Conservation (phyloP, 2,888 invertebrate genomes). For the Drosophila borealis region DNA sequence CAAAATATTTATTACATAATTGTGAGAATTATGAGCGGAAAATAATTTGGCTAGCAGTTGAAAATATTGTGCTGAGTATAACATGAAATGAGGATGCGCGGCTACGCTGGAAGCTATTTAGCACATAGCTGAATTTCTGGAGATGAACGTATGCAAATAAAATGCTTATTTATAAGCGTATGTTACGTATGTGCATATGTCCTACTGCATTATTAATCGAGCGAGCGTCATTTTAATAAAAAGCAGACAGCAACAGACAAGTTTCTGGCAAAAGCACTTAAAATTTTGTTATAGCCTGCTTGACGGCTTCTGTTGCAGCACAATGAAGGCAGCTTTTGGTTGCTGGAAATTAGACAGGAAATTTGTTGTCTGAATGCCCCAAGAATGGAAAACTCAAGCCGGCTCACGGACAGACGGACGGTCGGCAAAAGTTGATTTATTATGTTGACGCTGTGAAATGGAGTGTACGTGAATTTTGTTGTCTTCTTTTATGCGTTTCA, state of each 20-base stretch:
- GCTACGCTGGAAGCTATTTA: slow-evolving; percentile 4
- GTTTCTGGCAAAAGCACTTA: slow-evolving; percentile 43
- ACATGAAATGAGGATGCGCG: slow-evolving; percentile 9
- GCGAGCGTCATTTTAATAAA: slow-evolving; percentile 46
- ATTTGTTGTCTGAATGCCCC: slow-evolving; percentile 59
- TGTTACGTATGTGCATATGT: slow-evolving; percentile 12
- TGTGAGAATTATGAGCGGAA: slow-evolving; percentile 1
- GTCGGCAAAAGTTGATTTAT: slow-evolving; percentile 62
- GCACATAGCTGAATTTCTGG: slow-evolving; percentile 1
- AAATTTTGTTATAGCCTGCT: slow-evolving; percentile 44
- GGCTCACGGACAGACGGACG: slow-evolving; percentile 1
- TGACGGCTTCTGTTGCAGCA: slow-evolving; percentile 30
- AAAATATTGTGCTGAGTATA: neutral
- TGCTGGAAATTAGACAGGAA: slow-evolving; percentile 66
- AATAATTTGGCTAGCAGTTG: slow-evolving; percentile 8
- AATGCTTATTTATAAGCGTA: neutral
- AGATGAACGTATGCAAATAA: neutral
- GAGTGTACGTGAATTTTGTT: slow-evolving; percentile 57
- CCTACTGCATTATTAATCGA: slow-evolving; percentile 46
- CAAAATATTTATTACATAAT: neutral
- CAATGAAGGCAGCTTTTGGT: slow-evolving; percentile 25
- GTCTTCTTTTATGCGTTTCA: slow-evolving; percentile 58
- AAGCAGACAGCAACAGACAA: slow-evolving; percentile 14
- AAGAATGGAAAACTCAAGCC: slow-evolving; percentile 11
- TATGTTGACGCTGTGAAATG: slow-evolving; percentile 69